Base-by-base conservation (phyloP, 2,113 vertebrate genomes). In the Rallus limicola region DNA sequence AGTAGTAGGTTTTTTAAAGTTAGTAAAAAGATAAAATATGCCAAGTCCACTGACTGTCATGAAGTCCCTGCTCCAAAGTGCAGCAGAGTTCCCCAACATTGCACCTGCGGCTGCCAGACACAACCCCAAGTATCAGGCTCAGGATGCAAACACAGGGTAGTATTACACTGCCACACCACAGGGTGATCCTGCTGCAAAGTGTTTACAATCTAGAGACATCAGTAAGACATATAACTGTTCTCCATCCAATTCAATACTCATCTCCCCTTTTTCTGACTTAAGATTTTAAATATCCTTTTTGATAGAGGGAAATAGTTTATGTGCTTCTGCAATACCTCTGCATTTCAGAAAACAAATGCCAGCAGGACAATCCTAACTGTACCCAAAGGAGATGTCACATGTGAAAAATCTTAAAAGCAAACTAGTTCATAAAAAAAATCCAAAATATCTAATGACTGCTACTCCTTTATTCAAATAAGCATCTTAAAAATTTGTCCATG, bases 241-340 rank as follows among this genome's bases (percentile, higher is more conserved):
- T 46, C 52, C 15, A 34, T 26, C 25, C 40, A 72, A 16, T 4
- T 13, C 29, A 60, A 28, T 16, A 62, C 3, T 25, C 0, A 0
- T 15, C 0, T 55, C 31, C 60, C 42, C 12, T 70, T 75, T 72
- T n/a, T 24, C 16, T 12, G 21, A 5, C 26, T 53, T 68, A 33
- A 46, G 20, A 56, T 50, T 64, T 46, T 15, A 46, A 91, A 85
- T 33, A 33, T n/a, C 8, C 48, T 56, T 55, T 16, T 34, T 70
- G 21, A 75, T 60, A 56, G 25, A 63, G 25, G n/a, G 8, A 82
- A 82, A 38, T 19, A 82, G 36, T n/a, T 8, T 2, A 1, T 4
- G 6, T 59, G 9, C 56, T 59, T 52, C 8, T 26, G 28, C 44
- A 42, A 8, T 9, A 62, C 16, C 5, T 82, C 62, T 44, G 3